Base-by-base conservation (phyloP, 2,888 invertebrate genomes). In the Lochmaea capreae region DNA sequence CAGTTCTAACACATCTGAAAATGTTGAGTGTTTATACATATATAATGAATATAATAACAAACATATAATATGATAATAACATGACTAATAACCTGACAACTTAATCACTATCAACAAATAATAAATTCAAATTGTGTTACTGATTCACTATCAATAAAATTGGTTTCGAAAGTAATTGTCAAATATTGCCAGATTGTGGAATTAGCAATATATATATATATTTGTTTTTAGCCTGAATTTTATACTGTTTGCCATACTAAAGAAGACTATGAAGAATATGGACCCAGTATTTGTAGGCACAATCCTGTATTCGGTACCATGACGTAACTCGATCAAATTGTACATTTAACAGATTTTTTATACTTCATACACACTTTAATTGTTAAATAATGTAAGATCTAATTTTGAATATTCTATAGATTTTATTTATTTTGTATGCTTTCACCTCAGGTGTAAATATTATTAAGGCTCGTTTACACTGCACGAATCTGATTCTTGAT, bases 201-300 rank as follows among this genome's bases (percentile, higher is more conserved):
- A n/a, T n/a, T n/a, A n/a, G n/a, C n/a, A 1, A 3, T 3, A 22
- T 3, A 22, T 22, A 59, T 33, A 6, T 6, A 33, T 26, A 33
- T 33, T 59, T 59, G 4, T 75, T 90, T 91, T 72, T 88, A 96
- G 92, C 97, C 98, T 26, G 98, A 99, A 87, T 99, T 99, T 88
- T 99, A 98, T 88, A 94, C 96, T 89, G 98, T 98, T 58, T 99
- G 99, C 87, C 99, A 99, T 89, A 99, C 99, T 65, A 99, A 99
- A 90, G 96, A 97, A 81, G 98, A 97, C 78, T 99, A 99, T 87
- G 98, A 99, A 90, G 99, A 99, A 87, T 95, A 97, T 86, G 99
- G 99, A 10, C 99, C 99, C 12, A 97, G 97, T 85, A 99, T 99
- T 89, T 99, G 99, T 89, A 94, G 99, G 85, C 98, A 99, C 90